Conservation (phyloP, 2,888 invertebrate species). For the Hirudinaria manillensis region DNA sequence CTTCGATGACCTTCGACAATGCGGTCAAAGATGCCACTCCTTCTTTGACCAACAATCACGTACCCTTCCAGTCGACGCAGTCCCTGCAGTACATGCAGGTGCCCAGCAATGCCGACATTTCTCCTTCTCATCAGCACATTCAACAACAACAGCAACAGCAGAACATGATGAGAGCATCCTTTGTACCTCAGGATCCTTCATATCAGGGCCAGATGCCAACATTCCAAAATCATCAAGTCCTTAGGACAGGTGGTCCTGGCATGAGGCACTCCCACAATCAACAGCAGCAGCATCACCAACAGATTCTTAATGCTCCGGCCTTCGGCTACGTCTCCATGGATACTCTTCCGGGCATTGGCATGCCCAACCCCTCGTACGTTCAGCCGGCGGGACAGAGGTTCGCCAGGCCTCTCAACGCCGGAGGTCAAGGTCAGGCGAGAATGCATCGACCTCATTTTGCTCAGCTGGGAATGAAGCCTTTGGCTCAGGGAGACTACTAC, state of each 20-base stretch:
- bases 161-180: not conserved
- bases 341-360: not conserved
- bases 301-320: slow-evolving; percentile 1
- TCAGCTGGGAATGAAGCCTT: not conserved
- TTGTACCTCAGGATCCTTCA: slow-evolving; percentile 11
- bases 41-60: not conserved
- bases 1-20: not conserved
- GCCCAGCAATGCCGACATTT: not conserved
- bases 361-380: not conserved
- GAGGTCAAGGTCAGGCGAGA: not conserved
- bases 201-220: not conserved
- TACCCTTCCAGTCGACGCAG: not conserved
- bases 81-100: not conserved
- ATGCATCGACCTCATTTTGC: not conserved
- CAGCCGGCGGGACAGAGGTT: not conserved
- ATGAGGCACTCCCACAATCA: not conserved
- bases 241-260: not conserved
- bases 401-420: not conserved
- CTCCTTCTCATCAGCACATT: not conserved
- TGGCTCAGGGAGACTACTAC: not conserved
- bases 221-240: not conserved
- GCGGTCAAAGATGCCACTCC: not conserved
- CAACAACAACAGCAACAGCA: slow-evolving; percentile 11
- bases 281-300: not conserved
- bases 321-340: slow-evolving; percentile 1